Percentiles rank a stretch among this genome's conserved stretches.
Evolutionary conservation across 2,113 vertebrate species (phyloP).

Genomic region (Mungos mungo): DNA sequence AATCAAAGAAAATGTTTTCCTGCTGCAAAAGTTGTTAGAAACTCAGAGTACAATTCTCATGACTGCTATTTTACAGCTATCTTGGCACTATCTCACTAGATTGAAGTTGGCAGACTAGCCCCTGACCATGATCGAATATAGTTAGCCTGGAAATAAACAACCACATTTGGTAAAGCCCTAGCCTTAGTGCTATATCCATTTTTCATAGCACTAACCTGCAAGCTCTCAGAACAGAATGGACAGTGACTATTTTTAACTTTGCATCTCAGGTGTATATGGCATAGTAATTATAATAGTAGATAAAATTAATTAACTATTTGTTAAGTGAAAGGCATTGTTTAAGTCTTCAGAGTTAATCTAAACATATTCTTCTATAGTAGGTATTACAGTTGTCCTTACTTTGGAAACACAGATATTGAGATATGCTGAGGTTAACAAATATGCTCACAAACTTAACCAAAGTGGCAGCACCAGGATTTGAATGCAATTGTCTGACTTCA

Average conservation of each 20-base stretch:
- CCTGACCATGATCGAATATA: neutral
- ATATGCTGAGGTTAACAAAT: neutral
- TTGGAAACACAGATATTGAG: neutral
- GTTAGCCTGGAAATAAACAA: neutral
- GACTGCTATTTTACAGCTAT: neutral
- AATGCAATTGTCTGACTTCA: neutral
- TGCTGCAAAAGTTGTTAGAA: neutral
- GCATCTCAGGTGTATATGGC: fast-evolving
- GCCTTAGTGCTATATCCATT: neutral
- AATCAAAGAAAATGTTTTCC: neutral
- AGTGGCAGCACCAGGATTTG: neutral
- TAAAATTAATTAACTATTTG: neutral
- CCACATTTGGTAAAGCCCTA: neutral
- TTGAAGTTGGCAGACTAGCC: neutral
- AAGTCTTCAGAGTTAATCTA: neutral
- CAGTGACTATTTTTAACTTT: neutral
- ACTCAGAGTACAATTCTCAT: neutral
- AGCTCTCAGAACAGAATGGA: neutral
- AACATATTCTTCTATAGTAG: neutral
- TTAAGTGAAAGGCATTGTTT: neutral
- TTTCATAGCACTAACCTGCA: neutral
- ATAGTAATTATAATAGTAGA: neutral
- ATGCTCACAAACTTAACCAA: neutral
- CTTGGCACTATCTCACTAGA: neutral
- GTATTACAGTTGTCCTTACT: neutral